phyloP scores from a whole-genome alignment of 2,113 vertebrate genomes.

The Corythaeola cristata region DNA sequence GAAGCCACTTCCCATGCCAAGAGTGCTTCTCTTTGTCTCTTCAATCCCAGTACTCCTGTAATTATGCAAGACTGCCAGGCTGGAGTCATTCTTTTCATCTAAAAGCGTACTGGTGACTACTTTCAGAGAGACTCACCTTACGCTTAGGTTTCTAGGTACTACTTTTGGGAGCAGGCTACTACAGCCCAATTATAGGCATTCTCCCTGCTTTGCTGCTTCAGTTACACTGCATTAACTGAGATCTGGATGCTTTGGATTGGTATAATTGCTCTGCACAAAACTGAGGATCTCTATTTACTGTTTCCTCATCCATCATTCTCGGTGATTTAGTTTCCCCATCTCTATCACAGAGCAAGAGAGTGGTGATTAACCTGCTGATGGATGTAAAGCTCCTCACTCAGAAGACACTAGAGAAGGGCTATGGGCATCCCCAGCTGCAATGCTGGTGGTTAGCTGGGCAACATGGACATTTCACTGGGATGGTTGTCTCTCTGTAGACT shows the following conservation, averaged over 20 bases:
- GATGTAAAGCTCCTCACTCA: background rate
- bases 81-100: background rate
- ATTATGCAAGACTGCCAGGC: background rate
- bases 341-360: background rate
- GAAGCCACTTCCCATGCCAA: background rate
- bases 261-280: background rate
- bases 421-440: background rate
- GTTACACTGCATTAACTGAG: background rate
- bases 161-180: background rate
- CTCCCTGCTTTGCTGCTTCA: background rate
- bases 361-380: background rate
- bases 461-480: background rate
- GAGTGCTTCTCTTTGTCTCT: background rate
- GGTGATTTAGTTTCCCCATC: background rate
- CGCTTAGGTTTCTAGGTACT: background rate
- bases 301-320: background rate
- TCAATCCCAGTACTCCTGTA: background rate
- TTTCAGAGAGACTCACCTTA: background rate
- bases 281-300: background rate
- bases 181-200: background rate
- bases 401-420: background rate
- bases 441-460: background rate
- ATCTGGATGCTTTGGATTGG: background rate
- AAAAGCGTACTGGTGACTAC: background rate
- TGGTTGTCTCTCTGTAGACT: background rate